Base-by-base conservation (phyloP, 2,113 vertebrate species). In the Leptobrachium ailaonicum region DNA sequence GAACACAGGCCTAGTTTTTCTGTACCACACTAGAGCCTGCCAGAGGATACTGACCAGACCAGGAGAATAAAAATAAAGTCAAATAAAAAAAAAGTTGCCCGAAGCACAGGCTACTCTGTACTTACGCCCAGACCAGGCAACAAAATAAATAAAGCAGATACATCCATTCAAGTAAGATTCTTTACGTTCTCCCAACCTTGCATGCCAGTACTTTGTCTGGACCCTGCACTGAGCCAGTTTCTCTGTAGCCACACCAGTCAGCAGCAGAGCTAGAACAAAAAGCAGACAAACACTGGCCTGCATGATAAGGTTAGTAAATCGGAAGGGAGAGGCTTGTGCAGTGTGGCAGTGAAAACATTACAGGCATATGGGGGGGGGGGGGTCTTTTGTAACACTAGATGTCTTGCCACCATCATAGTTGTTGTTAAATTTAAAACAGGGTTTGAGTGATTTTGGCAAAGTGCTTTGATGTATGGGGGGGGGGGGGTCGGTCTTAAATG, bases 141-240 rank as follows among this genome's bases (percentile, higher is more conserved):
- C 93, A 96, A 92, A 96, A 96, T 90, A 94, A 94, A 94, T 92
- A 96, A 96, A 93, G 94, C 94, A 94, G 90, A 89, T 89, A 89
- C 89, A 88, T 88, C 89, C 89, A 62, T 47, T 93, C 90, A 93
- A 94, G 90, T 94, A 93, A 92, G 87, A 91, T 89, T 88, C 84
- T 89, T 89, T 82, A 82, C 83, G 71, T 60, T 73, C 82, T 84
- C 88, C 86, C 86, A 81, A 85, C 76, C 88, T 83, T 85, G 87
- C 75, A 88, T 85, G 64, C 64, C 43, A n/a, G 41, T 84, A 74
- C 84, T 83, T 76, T 84, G 77, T 84, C 83, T 88, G 60, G 82
- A 82, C 87, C 87, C 90, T 86, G 90, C 92, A 82, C 86, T 88
- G 85, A 85, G 76, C 92, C 91, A 92, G 94, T 90, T 95, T 95